These are phyloP conservation scores for Bombus haemorrhoidalis DNA, from an alignment of 1,140 invertebrate species.

Conservation along the genomic window DNA sequence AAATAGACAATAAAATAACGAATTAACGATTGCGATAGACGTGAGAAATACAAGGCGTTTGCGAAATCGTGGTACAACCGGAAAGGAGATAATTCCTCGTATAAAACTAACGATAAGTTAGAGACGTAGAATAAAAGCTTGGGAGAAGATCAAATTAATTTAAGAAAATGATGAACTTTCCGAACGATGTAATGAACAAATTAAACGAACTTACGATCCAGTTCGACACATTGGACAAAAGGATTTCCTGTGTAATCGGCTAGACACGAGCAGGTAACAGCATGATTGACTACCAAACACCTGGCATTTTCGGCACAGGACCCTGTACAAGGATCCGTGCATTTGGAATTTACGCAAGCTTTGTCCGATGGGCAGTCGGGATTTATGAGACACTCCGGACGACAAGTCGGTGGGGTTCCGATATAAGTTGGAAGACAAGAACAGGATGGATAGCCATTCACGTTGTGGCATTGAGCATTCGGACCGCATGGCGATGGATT, in stretches of 20 bases:
- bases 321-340: slow-evolving; percentile 89
- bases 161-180: neutral
- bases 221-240: slow-evolving; percentile 84
- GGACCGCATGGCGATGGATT: slow-evolving; percentile 90
- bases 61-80: no score
- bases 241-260: slow-evolving; percentile 91
- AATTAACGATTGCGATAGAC: no score
- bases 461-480: slow-evolving; percentile 87
- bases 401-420: slow-evolving; percentile 88
- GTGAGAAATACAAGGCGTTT: no score
- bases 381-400: slow-evolving; percentile 90
- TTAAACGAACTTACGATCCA: slow-evolving; percentile 71
- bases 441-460: slow-evolving; percentile 87
- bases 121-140: no score
- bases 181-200: no score
- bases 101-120: no score
- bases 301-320: slow-evolving; percentile 90
- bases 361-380: slow-evolving; percentile 89
- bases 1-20: neutral
- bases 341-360: slow-evolving; percentile 90
- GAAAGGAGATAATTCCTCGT: no score
- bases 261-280: slow-evolving; percentile 89
- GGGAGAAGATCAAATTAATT: neutral
- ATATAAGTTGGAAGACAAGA: slow-evolving; percentile 88
- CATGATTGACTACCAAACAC: slow-evolving; percentile 89